phyloP scores from a whole-genome alignment of 1,140 invertebrate genomes.

The Platyscapa corneri region DNA sequence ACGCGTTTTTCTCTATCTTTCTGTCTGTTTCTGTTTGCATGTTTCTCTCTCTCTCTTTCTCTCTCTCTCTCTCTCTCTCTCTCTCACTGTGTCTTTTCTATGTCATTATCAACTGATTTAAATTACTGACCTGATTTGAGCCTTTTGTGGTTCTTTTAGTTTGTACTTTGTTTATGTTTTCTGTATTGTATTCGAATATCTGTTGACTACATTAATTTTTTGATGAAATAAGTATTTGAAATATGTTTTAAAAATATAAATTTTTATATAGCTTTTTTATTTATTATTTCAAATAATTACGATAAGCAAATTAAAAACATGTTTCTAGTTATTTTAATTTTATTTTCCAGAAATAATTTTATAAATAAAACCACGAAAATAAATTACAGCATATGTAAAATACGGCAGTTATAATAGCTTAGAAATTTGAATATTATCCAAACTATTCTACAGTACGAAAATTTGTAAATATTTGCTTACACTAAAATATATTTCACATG shows the following conservation, averaged over 20 bases:
- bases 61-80: neutral
- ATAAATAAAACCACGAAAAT: neutral
- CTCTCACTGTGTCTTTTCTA: neutral
- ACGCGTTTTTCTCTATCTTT: neutral
- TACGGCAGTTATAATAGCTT: neutral
- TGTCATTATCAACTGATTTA: constrained; percentile 46
- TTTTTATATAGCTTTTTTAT: neutral
- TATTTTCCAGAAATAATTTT: neutral
- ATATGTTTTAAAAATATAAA: neutral
- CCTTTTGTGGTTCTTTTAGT: neutral
- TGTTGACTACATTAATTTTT: neutral
- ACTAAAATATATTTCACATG: neutral
- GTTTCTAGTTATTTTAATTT: neutral
- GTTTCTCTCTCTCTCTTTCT: constrained; percentile 7
- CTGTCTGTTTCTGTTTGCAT: constrained; percentile 12
- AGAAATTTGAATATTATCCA: neutral
- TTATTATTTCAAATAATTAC: neutral
- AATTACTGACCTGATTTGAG: neutral
- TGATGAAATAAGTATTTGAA: neutral
- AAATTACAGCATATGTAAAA: neutral
- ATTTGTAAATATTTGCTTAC: constrained; percentile 38
- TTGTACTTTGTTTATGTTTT: constrained; percentile 11
- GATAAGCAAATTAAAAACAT: neutral
- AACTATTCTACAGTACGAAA: neutral
- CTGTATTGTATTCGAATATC: neutral